Evolutionary conservation across 2,113 vertebrate species (phyloP), one percentile per base, ranked within the genome.

Genomic region (Numenius arquata): DNA sequence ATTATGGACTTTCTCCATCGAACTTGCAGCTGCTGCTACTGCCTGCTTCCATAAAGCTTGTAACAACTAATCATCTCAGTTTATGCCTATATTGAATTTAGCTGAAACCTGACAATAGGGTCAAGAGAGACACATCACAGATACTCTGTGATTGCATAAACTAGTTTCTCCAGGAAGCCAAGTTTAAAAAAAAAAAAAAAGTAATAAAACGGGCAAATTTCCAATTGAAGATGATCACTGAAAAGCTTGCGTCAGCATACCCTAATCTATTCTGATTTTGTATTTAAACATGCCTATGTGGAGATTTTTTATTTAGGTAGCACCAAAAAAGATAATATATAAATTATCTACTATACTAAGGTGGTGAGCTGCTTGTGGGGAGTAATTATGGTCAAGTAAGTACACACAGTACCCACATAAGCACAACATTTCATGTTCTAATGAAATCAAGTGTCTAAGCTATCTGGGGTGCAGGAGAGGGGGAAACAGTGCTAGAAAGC

Each of bases 241-340:
- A 70, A 94, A 93, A 59, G 25, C 47, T 52, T 92, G 38, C 63
- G 72, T 95, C 79, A 95, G 96, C 85, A 90, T 11, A 86, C 25
- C 8, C 30, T 81, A 72, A 85, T 34, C 73, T 77, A 78, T 68
- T 77, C 68, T 56, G 22, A 89, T 61, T 86, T 38, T 72, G 52
- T 50, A 17, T 61, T 93, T 92, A 65, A 92, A 91, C 80, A 71
- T 45, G 72, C 43, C 86, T 72, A 67, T 5, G 8, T 21, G 6
- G 11, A 83, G 40, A 6, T 65, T 52, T 86, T 74, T 59, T 21
- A 32, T 59, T 73, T 73, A 77, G 41, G 85, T 27, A 94, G 68
- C 59, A 80, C 32, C 22, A 40, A 78, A 85, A 63, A 55, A 8
- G 6, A 65, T 84, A 15, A 71, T 72, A 41, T 25, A 53, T 29